Base-by-base conservation (phyloP, 53 echinoderm and acorn worm genomes). In the Paracentrotus lividus region DNA sequence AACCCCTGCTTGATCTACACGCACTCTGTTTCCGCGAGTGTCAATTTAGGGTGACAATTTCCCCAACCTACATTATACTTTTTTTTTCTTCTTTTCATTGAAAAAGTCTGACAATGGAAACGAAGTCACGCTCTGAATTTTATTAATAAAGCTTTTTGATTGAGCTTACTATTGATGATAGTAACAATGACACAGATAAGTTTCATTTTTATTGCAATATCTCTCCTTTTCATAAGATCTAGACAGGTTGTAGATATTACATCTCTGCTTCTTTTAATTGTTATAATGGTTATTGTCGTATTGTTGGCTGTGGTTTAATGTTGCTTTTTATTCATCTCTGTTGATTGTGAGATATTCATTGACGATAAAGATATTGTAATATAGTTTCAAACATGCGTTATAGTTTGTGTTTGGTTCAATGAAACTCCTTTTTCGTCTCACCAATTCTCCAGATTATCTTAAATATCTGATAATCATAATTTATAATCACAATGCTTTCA, bases 1-100 rank as follows among this genome's bases (percentile, higher is more conserved):
- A 34, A 40, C 72, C 36, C 3, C 6, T 14, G 72, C 40, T 72
- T 40, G 72, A 72, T 72, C 72, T 40, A 36, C 20, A 40, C 18
- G 38, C 36, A 38, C 18, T 38, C 20, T 40, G 72, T 72, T 72
- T 72, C 72, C 72, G 72, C 72, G 72, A 72, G 72, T 36, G 72
- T 21, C 40, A 72, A 72, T 72, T 36, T 72, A 40, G 72, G 40
- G n/a, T 21, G 40, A 40, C 36, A 18, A 3, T 21, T 57, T 57
- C 21, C 3, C 72, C 36, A 38, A 5, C 32, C 72, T 40, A 72
- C 20, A 34, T 40, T 20, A n/a, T n/a, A n/a, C 40, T 20, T 72
- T 7, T 64, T 29, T 64, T 31, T 31, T 31, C 29, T 5, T 8
- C 5, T 64, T 20, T 3, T 38, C 4, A 61, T 7, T n/a, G 26